phyloP scores from a whole-genome alignment of 2,888 invertebrate species.

The Sesia bembeciformis region DNA sequence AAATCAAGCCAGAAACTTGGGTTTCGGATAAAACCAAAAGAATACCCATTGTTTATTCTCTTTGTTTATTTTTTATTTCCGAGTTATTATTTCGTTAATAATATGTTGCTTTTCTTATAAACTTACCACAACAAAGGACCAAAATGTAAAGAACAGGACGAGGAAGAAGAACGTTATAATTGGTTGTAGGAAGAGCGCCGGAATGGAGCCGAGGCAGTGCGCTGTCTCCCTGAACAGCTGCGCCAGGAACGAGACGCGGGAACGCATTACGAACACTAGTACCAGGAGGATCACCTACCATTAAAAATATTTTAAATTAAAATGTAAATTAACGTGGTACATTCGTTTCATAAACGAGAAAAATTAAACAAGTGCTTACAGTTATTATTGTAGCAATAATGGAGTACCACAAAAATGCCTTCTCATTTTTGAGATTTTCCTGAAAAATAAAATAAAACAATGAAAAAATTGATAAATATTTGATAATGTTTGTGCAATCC shows the following conservation, averaged over 20 bases:
- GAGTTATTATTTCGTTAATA: too few relatives aligned
- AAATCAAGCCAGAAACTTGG: too few relatives aligned
- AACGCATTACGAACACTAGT: conserved; percentile 83
- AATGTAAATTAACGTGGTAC: too few relatives aligned
- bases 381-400: conserved; percentile 91
- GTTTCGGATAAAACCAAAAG: too few relatives aligned
- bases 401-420: conserved; percentile 87
- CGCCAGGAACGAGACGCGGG: conserved; percentile 87
- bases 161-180: conserved; percentile 87
- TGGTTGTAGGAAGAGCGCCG: conserved; percentile 89
- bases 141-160: conserved; percentile 86
- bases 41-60: too few relatives aligned
- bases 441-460: conserved; percentile 62
- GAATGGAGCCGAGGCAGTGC: conserved; percentile 87
- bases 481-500: too few relatives aligned
- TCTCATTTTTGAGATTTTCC: conserved; percentile 89
- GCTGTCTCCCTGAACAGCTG: conserved; percentile 93
- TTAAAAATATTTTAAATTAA: not conserved
- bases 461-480: too few relatives aligned
- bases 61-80: too few relatives aligned
- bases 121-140: conserved; percentile 88
- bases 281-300: conserved; percentile 81
- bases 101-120: too few relatives aligned
- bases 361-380: conserved; percentile 60
- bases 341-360: too few relatives aligned